Evolutionary conservation across 1,140 invertebrate species (phyloP), one percentile per base, ranked within the genome.

Genomic region (Phenacoccus solenopsis): DNA sequence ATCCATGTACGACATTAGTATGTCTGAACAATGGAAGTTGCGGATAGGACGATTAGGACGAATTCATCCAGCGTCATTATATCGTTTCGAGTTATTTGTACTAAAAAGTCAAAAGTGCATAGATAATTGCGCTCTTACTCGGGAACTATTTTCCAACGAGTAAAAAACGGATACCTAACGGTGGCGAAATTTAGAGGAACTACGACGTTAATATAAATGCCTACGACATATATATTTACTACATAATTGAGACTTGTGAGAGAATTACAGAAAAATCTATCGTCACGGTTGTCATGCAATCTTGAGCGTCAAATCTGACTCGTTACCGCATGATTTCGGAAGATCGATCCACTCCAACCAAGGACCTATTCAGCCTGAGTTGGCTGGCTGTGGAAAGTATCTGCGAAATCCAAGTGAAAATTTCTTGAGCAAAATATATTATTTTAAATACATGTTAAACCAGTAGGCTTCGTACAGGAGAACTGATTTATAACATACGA

Each of bases 301-400:
- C 59, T 64, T 64, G 59, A 64, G 16, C 22, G 59, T 64, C 32
- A 38, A 10, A 38, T 38, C 59, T 64, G 59, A 64, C 59, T 64
- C 38, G 59, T 64, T 25, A 64, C 59, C 10, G 21, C 59, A 64
- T 64, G 59, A 64, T 64, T 64, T 64, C 21, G 59, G 59, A 64
- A 64, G 59, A 64, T 64, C 59, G 59, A 64, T 64, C 59, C 59
- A 64, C 59, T 64, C 59, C 59, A 64, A 64, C 59, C 59, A 64
- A 64, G 21, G 59, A 64, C 59, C 59, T 64, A 64, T 64, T 64
- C 20, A 64, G 59, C 59, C 30, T 32, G 30, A 69, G 68, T 38
- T 69, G 69, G 69, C 70, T 70, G 73, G 74, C 74, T 75, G 74
- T 75, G 74, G 73, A 75, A 75, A 74, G 72, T 71, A 76, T 76